Evolutionary conservation across 2,113 vertebrate species (phyloP).

Genomic region (Abramis brama): DNA sequence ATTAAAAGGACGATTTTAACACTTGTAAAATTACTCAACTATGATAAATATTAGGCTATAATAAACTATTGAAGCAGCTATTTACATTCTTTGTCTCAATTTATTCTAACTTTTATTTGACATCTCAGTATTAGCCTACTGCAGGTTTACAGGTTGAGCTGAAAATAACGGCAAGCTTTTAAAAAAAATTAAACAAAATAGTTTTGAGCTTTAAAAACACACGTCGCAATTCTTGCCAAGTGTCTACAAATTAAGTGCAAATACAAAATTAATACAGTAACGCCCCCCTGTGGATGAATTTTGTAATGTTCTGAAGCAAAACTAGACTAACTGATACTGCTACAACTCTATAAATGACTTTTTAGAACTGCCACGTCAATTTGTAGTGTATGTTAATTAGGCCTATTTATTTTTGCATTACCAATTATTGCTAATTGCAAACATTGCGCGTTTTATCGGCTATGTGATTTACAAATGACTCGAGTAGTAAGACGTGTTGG

Average conservation of each 20-base stretch:
- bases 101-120: background rate
- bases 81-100: background rate
- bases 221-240: background rate
- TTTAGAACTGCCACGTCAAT: background rate
- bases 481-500: constrained; percentile 21
- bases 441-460: constrained; percentile 22
- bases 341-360: background rate
- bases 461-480: constrained; percentile 60
- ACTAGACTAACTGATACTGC: background rate
- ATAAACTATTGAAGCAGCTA: no score
- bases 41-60: no score
- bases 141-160: no score
- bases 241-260: background rate
- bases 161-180: no score
- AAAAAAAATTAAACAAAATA: background rate
- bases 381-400: background rate
- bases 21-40: no score
- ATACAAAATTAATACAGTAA: constrained; percentile 70
- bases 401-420: background rate
- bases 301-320: constrained; percentile 28
- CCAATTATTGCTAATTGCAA: background rate
- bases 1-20: background rate
- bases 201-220: background rate
- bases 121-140: background rate
- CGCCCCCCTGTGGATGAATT: constrained; percentile 78